Evolutionary conservation across 1,140 invertebrate species (phyloP).

Genomic region (Phymorhynchus buccinoides): DNA sequence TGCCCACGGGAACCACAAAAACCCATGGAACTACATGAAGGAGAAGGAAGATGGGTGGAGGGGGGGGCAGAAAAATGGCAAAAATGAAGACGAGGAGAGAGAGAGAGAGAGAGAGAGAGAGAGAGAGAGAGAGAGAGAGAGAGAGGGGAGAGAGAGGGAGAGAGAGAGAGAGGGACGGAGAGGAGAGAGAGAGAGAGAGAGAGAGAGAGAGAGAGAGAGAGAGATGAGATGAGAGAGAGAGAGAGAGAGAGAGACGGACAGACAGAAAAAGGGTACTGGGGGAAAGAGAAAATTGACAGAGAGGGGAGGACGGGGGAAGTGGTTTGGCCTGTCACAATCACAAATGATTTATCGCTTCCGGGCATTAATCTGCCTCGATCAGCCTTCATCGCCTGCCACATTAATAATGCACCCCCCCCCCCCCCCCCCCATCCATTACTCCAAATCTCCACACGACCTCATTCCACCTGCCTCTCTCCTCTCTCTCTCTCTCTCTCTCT

Average conservation of each 20-base stretch:
- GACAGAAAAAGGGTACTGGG: not conserved
- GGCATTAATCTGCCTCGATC: slow-evolving; percentile 22
- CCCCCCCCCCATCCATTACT: not conserved
- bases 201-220: not conserved
- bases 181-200: not conserved
- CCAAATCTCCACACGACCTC: not conserved
- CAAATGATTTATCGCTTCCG: slow-evolving; percentile 29
- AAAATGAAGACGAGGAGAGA: not conserved
- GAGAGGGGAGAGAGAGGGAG: not conserved
- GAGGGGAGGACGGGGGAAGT: not conserved
- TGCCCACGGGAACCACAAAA: not conserved
- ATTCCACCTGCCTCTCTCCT: not conserved
- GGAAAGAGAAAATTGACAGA: not conserved
- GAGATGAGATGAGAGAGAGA: not conserved
- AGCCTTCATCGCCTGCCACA: not conserved
- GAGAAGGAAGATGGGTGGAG: slow-evolving; percentile 16
- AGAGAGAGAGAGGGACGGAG: not conserved
- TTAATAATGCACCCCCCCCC: not conserved
- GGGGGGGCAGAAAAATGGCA: not conserved
- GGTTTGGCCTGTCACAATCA: slow-evolving; percentile 12
- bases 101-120: not conserved
- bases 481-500: not conserved
- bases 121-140: not conserved
- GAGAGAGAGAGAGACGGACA: too few relatives aligned
- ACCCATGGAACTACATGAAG: not conserved